phyloP scores from a whole-genome alignment of 2,888 invertebrate genomes.

The Drosophila rubida region DNA sequence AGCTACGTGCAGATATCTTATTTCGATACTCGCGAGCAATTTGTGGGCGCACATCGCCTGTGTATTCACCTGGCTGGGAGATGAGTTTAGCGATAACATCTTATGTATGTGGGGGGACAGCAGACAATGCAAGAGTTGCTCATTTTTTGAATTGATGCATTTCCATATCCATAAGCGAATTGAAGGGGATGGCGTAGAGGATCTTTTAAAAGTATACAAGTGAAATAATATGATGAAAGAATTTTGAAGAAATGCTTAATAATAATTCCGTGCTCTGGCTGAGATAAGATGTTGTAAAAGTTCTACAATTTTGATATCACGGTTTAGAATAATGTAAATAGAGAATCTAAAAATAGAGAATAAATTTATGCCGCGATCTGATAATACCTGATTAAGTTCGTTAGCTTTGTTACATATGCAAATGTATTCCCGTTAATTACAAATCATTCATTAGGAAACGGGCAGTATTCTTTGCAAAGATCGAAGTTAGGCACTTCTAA shows the following conservation, averaged over 20 bases:
- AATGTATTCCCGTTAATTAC: background rate
- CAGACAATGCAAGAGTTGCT: conserved; percentile 39
- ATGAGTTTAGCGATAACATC: conserved; percentile 50
- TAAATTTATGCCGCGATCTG: background rate
- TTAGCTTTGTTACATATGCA: background rate
- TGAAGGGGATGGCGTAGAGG: background rate
- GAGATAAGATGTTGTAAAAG: too few relatives aligned
- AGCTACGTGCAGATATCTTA: conserved; percentile 80
- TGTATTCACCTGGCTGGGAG: conserved; percentile 57
- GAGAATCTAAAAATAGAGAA: background rate
- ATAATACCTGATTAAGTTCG: background rate
- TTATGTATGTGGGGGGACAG: conserved; percentile 61
- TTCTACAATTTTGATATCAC: background rate
- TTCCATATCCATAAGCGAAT: conserved; percentile 17
- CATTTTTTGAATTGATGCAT: conserved; percentile 43
- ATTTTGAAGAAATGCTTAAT: background rate
- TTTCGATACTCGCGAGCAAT: conserved; percentile 60
- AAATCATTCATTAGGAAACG: background rate
- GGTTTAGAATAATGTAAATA: background rate
- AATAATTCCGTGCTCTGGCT: too few relatives aligned
- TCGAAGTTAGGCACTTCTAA: background rate
- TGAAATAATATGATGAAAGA: background rate
- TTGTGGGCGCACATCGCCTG: conserved; percentile 66
- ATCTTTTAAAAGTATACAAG: background rate
- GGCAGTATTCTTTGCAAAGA: background rate